Evolutionary conservation across 2,888 invertebrate species (phyloP).

Genomic region (Micoletzkya japonica): DNA sequence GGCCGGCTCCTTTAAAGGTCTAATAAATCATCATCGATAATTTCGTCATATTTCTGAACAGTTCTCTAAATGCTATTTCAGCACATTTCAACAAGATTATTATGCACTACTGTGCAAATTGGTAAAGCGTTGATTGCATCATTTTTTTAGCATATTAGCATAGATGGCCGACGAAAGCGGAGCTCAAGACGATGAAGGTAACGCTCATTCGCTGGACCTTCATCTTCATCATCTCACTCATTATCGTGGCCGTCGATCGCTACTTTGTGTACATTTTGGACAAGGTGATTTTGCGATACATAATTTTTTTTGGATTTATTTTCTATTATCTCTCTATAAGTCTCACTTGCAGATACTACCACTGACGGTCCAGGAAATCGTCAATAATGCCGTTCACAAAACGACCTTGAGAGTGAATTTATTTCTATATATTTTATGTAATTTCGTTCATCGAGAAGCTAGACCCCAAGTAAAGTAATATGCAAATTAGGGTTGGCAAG

Average conservation of each 20-base stretch:
- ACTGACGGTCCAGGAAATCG: slow-evolving; percentile 1
- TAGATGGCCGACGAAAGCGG: slow-evolving; percentile 46
- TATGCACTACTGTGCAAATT: no score
- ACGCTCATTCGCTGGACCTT: slow-evolving; percentile 51
- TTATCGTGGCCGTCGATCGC: slow-evolving; percentile 43
- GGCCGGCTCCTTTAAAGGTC: no score
- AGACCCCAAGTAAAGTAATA: no score
- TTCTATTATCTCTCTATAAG: no score
- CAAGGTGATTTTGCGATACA: slow-evolving; percentile 5
- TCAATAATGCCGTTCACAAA: slow-evolving; percentile 2
- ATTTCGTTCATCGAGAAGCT: neutral
- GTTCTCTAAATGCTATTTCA: no score
- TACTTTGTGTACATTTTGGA: slow-evolving; percentile 11
- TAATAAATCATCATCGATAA: no score
- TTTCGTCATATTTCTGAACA: no score
- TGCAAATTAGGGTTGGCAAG: neutral
- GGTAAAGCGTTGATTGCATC: neutral
- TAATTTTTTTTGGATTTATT: neutral
- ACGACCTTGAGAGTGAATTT: slow-evolving; percentile 9
- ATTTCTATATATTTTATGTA: neutral
- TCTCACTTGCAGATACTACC: slow-evolving; percentile 8
- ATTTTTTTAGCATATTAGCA: neutral
- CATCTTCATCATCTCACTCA: slow-evolving; percentile 37
- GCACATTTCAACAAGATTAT: neutral
- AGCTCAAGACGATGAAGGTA: slow-evolving; percentile 39